Conservation (phyloP, 2,113 vertebrate species). For the Malurus elegans region DNA sequence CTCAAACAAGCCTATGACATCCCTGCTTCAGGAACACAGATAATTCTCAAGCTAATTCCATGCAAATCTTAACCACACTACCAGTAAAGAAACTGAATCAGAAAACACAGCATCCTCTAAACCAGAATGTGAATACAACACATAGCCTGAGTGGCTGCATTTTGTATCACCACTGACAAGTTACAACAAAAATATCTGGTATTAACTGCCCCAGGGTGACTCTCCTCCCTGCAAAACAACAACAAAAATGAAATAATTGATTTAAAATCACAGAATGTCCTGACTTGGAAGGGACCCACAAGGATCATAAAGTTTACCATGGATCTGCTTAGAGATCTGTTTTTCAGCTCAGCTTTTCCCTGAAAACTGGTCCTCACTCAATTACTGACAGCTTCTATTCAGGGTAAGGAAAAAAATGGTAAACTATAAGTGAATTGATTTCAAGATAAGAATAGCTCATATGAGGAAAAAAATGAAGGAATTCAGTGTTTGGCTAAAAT, state of each 20-base stretch:
- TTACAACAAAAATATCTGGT: background rate
- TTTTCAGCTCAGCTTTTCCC: background rate
- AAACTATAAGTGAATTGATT: background rate
- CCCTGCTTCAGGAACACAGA: background rate
- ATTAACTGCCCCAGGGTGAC: background rate
- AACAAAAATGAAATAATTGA: background rate
- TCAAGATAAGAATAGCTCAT: background rate
- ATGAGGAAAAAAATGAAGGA: background rate
- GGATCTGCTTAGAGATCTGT: background rate
- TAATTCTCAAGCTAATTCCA: background rate
- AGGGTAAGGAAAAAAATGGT: rapidly evolving
- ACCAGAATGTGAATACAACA: background rate
- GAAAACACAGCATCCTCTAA: background rate
- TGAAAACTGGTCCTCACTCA: background rate
- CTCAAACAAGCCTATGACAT: background rate
- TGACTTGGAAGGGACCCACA: rapidly evolving
- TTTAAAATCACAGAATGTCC: background rate
- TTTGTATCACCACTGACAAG: background rate
- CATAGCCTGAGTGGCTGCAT: background rate
- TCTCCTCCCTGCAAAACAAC: background rate
- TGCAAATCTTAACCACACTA: background rate
- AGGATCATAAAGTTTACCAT: background rate
- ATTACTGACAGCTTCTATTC: background rate
- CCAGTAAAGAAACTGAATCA: background rate
- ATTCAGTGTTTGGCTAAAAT: background rate